phyloP scores from a whole-genome alignment of 2,113 vertebrate species.

The Hepsetus odoe region DNA sequence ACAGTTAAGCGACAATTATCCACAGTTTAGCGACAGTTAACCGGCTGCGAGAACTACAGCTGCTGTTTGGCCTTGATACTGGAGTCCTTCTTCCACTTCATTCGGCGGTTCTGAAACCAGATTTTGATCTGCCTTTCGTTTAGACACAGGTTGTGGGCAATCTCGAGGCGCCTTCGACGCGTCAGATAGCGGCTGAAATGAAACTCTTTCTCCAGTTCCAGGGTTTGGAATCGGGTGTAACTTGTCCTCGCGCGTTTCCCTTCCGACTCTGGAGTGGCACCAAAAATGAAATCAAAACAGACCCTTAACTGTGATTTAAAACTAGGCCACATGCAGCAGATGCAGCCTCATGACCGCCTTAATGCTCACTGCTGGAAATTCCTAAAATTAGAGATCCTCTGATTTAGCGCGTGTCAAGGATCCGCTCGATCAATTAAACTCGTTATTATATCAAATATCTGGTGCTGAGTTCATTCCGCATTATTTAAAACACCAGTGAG shows the following conservation, averaged over 20 bases:
- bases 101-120: constrained; percentile 87
- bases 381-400: too few species aligned
- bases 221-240: constrained; percentile 86
- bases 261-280: constrained; percentile 77
- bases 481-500: too few species aligned
- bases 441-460: too few species aligned
- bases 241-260: constrained; percentile 85
- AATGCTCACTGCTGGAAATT: neutral
- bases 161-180: constrained; percentile 84
- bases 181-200: constrained; percentile 88
- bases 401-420: too few species aligned
- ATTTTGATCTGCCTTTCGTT: constrained; percentile 89
- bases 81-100: constrained; percentile 90
- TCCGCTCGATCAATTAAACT: too few species aligned
- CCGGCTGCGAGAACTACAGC: constrained; percentile 64
- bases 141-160: constrained; percentile 85
- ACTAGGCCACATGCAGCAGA: neutral
- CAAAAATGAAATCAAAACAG: constrained; percentile 29
- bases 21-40: constrained; percentile 7
- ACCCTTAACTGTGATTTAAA: neutral
- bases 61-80: constrained; percentile 84
- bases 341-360: neutral
- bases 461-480: too few species aligned
- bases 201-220: constrained; percentile 87
- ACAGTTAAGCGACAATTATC: neutral